Conservation (phyloP, 2,113 vertebrate genomes). For the Eira barbara region DNA sequence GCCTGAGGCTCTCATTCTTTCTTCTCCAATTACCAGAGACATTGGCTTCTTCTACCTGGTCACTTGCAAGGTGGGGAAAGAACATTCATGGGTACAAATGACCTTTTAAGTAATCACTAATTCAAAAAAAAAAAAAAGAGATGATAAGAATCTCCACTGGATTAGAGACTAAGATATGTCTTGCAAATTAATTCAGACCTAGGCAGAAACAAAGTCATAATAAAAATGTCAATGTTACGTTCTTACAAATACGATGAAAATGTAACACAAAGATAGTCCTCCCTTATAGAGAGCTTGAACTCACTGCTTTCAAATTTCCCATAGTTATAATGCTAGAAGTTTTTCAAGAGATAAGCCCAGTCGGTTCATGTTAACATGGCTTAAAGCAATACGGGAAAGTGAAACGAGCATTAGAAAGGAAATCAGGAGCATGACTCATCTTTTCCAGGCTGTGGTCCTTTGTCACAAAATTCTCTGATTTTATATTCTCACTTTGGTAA, state of each 20-base stretch:
- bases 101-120: background rate
- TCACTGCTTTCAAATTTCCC: background rate
- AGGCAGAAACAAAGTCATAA: background rate
- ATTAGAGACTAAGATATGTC: background rate
- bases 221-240: background rate
- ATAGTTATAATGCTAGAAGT: background rate
- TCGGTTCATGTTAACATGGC: background rate
- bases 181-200: background rate
- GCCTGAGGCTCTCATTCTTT: background rate
- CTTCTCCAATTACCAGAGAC: background rate
- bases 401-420: background rate
- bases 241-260: background rate
- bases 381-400: background rate
- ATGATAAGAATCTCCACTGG: background rate
- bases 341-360: background rate
- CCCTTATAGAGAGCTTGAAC: background rate
- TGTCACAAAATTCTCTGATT: background rate
- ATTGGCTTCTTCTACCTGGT: background rate
- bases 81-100: background rate
- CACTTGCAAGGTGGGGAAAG: background rate
- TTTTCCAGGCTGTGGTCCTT: background rate
- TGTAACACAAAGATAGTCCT: background rate
- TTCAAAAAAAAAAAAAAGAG: background rate
- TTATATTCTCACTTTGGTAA: background rate
- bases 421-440: background rate